A percentile compares a stretch with the other conserved stretches of the same genome.
Evolutionary conservation across 2,888 invertebrate genomes (phyloP).

Genomic region (Cactoblastis cactorum): DNA sequence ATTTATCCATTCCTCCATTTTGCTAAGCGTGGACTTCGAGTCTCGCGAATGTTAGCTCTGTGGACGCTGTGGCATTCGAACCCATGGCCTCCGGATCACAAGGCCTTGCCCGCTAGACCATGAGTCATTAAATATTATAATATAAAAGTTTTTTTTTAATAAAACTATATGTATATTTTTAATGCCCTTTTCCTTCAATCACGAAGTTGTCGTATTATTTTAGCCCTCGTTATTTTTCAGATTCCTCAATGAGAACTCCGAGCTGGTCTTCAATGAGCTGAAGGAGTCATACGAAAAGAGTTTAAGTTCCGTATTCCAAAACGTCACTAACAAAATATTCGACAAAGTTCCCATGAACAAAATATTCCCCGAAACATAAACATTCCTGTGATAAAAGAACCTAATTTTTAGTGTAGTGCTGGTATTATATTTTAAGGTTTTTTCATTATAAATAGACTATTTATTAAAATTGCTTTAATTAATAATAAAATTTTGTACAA

Average conservation of each 20-base stretch:
- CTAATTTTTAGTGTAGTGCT: not conserved
- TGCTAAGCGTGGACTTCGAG: too few species aligned
- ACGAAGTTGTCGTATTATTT: too few species aligned
- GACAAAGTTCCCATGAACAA: constrained; percentile 83
- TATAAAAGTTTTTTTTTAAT: too few species aligned
- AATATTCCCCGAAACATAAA: constrained; percentile 75
- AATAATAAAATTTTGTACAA: constrained; percentile 32
- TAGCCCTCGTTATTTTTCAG: constrained; percentile 52
- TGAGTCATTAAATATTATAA: too few species aligned
- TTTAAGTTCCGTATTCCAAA: constrained; percentile 82
- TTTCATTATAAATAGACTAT: constrained; percentile 36
- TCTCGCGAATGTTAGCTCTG: too few species aligned
- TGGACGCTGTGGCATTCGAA: too few species aligned
- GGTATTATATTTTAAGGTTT: constrained; percentile 1
- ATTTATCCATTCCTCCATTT: too few species aligned
- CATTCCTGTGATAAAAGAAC: not conserved
- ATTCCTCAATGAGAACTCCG: constrained; percentile 84
- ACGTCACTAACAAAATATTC: constrained; percentile 83
- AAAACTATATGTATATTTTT: too few species aligned
- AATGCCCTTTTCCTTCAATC: too few species aligned
- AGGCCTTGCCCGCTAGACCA: too few species aligned
- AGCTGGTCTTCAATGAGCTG: constrained; percentile 82
- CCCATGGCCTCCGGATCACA: too few species aligned
- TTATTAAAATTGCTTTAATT: constrained; percentile 67
- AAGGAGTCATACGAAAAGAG: constrained; percentile 84